phyloP scores from a whole-genome alignment of 1,140 invertebrate genomes.

The Hesperophylax magnus region DNA sequence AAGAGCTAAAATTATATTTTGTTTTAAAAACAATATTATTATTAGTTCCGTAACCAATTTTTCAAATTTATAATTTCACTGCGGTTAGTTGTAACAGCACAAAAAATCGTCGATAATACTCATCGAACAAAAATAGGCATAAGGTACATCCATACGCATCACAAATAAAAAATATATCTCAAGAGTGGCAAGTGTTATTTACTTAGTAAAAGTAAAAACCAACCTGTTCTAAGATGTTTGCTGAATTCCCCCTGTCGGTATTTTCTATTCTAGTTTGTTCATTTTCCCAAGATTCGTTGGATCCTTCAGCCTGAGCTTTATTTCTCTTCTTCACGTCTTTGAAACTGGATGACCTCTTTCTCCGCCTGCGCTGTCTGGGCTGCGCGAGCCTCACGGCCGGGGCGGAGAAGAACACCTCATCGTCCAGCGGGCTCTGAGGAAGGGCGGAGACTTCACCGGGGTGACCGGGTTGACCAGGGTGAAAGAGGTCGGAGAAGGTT shows the following conservation, averaged over 20 bases:
- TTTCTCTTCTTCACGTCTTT: slow-evolving; percentile 37
- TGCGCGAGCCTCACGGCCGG: neutral
- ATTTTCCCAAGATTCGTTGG: neutral
- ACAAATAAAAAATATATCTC: no score
- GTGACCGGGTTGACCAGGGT: neutral
- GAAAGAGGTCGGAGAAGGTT: slow-evolving; percentile 49
- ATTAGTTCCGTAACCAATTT: no score
- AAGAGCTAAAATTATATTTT: no score
- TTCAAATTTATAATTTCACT: no score
- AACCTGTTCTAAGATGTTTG: neutral
- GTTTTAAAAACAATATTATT: no score
- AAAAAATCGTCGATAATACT: no score
- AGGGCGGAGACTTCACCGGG: neutral
- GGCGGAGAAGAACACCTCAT: slow-evolving; percentile 43
- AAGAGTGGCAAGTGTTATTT: no score
- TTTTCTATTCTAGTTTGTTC: slow-evolving; percentile 19
- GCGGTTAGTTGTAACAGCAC: no score
- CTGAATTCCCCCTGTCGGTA: neutral
- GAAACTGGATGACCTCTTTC: slow-evolving; percentile 34
- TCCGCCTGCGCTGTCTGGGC: slow-evolving; percentile 41
- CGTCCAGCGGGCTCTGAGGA: slow-evolving; percentile 28
- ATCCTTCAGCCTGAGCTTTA: neutral
- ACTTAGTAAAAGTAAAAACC: no score
- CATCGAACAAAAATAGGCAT: no score
- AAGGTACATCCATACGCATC: no score